Base-by-base conservation (phyloP, 2,797 vertebrate species). In the Myotis vivesi region DNA sequence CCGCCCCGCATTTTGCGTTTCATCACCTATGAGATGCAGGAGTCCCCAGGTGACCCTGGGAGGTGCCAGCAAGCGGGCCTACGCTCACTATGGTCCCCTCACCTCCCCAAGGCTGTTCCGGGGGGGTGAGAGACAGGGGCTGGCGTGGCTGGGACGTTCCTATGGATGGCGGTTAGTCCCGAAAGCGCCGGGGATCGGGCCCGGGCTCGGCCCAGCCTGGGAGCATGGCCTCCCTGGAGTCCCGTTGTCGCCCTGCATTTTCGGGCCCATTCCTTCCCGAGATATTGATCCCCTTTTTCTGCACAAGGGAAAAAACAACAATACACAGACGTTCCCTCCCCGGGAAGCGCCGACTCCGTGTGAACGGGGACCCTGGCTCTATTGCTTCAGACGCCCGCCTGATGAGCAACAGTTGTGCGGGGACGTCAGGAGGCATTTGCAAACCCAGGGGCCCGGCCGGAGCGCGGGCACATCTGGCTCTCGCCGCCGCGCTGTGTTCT, bases 341-440 rank as follows among this genome's bases (percentile, higher is more conserved):
- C 89, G 92, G 94, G 76, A 80, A 83, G 33, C 92, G 55, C 62
- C 89, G 97, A 91, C 93, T 95, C 73, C 73, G 94, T 23, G 71
- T 89, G 96, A 93, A 95, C 94, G 95, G 92, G 91, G 94, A 89
- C 94, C 91, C 92, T 76, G 77, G 64, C 88, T 79, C 82, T 69
- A 79, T 96, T 90, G 59, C 82, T 95, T 93, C 87, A 88, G 81
- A 94, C 91, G 46, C 51, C 55, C 7, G 57, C 66, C 91, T 95
- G 90, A 97, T 97, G 95, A 92, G 94, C 92, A 94, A 91, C 95
- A 97, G 95, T 95, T 96, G 93, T 91, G 72, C 15, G 0, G 33
- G 0, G n/a, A 87, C 82, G 93, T 92, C 96, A 91, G 64, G 95
- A 85, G 36, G 83, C 49, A 87, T 96, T 94, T 93, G n/a, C 44